Conservation (phyloP, 2,113 vertebrate species). For the Hippocampus comes region DNA sequence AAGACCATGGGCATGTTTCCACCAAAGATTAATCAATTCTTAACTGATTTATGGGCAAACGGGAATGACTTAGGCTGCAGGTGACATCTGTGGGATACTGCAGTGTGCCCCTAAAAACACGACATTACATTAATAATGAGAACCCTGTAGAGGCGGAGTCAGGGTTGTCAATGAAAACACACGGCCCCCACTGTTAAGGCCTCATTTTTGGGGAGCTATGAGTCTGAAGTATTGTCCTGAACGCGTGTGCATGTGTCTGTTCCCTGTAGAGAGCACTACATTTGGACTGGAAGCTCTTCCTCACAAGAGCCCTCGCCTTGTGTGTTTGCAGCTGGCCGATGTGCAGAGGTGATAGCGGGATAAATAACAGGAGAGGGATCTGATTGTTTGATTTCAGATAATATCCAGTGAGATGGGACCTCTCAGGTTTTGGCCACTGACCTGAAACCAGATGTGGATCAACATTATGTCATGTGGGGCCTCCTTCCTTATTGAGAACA, state of each 20-base stretch:
- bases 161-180: constrained; percentile 9
- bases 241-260: constrained; percentile 35
- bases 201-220: constrained; percentile 17
- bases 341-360: constrained; percentile 13
- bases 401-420: constrained; percentile 30
- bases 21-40: constrained; percentile 15
- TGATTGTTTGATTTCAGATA: constrained; percentile 39
- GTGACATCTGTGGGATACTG: constrained; percentile 3
- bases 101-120: neutral
- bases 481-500: constrained; percentile 39
- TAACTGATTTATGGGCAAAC: constrained; percentile 9
- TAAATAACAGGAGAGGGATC: constrained; percentile 28
- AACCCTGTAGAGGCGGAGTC: constrained; percentile 12
- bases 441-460: constrained; percentile 47
- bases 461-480: constrained; percentile 45
- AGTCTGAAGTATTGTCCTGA: constrained; percentile 45
- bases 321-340: constrained; percentile 58
- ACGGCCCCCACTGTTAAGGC: constrained; percentile 16
- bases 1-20: constrained; percentile 19
- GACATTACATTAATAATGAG: constrained; percentile 12
- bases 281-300: constrained; percentile 43
- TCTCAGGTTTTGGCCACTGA: constrained; percentile 41
- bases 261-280: constrained; percentile 24
- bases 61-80: constrained; percentile 19
- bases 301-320: constrained; percentile 28